Evolutionary conservation across 2,113 vertebrate genomes (phyloP).

Genomic region (Erythrolamprus reginae): DNA sequence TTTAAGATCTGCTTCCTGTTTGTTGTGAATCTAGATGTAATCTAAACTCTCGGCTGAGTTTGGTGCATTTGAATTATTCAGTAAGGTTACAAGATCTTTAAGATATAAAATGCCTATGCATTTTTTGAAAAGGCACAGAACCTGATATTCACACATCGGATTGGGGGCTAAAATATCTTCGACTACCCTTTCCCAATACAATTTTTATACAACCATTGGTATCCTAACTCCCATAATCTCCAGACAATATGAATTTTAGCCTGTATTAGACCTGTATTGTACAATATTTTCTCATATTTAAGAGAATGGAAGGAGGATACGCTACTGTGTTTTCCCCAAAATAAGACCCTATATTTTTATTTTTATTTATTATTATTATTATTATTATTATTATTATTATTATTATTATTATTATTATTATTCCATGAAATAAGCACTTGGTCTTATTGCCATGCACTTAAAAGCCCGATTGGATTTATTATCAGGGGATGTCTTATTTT

Average conservation of each 20-base stretch:
- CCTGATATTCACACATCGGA: background rate
- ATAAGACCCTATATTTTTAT: too few relatives aligned
- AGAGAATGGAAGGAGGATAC: background rate
- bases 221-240: background rate
- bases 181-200: background rate
- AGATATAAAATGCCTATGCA: conserved; percentile 82
- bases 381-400: too few relatives aligned
- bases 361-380: too few relatives aligned
- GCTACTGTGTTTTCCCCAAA: background rate
- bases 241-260: background rate
- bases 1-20: conserved; percentile 55
- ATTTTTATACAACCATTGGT: background rate
- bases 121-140: conserved; percentile 56
- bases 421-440: too few relatives aligned
- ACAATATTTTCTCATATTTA: background rate
- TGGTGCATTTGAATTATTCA: conserved; percentile 80
- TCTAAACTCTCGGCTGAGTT: conserved; percentile 68
- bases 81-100: conserved; percentile 76
- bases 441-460: too few relatives aligned
- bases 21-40: conserved; percentile 49
- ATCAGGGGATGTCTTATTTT: too few relatives aligned
- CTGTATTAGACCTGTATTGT: background rate
- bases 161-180: background rate
- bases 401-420: too few relatives aligned
- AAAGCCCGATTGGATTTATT: too few relatives aligned